Conservation (phyloP, 2,888 invertebrate species). For the Zygogramma bicolorata region DNA sequence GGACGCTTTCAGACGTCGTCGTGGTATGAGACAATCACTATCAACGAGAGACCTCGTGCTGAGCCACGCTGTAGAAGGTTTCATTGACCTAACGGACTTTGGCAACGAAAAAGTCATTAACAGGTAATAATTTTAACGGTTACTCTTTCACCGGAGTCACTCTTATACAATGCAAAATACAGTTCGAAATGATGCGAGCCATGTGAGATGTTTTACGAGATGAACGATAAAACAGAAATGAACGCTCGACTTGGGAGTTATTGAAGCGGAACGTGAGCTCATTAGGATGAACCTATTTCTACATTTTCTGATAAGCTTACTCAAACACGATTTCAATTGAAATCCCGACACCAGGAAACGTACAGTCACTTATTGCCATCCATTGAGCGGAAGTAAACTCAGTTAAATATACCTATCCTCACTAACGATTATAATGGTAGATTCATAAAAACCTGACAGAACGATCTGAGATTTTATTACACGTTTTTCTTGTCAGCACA, state of each 20-base stretch:
- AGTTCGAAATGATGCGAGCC: background rate
- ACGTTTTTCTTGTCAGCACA: too few species aligned
- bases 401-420: too few species aligned
- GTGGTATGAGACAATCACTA: conserved; percentile 59
- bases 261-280: background rate
- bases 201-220: background rate
- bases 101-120: conserved; percentile 70
- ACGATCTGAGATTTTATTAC: too few species aligned
- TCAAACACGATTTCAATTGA: too few species aligned
- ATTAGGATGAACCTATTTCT: too few species aligned
- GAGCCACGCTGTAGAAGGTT: conserved; percentile 72
- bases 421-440: too few species aligned
- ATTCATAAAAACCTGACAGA: too few species aligned
- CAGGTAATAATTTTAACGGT: conserved; percentile 54
- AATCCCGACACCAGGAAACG: too few species aligned
- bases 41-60: conserved; percentile 69
- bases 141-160: background rate
- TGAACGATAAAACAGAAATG: background rate
- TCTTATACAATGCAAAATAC: background rate
- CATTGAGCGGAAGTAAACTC: too few species aligned
- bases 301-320: too few species aligned
- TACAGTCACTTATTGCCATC: too few species aligned
- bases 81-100: conserved; percentile 71
- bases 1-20: conserved; percentile 48
- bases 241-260: background rate